Evolutionary conservation across 2,888 invertebrate genomes (phyloP).

Genomic region (Geophilus truncorum): DNA sequence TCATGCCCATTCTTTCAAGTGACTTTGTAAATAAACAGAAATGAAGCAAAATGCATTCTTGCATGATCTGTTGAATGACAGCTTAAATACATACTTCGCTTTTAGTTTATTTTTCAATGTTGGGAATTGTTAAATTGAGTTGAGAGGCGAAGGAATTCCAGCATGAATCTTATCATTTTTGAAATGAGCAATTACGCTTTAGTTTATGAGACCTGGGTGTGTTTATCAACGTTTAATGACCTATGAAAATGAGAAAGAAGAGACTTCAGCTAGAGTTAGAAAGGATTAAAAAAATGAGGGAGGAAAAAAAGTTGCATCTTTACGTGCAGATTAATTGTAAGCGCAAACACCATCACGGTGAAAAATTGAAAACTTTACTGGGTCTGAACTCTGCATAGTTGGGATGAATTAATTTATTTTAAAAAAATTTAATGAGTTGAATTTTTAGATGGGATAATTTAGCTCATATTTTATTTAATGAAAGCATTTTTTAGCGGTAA

Average conservation of each 20-base stretch:
- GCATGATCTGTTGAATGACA: slow-evolving; percentile 5
- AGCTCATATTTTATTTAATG: not conserved
- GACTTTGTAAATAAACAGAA: not conserved
- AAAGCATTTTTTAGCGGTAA: not conserved
- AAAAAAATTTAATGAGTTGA: not conserved
- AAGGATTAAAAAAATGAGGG: not conserved
- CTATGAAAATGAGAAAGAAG: not conserved
- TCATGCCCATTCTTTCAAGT: not conserved
- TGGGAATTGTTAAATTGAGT: not conserved
- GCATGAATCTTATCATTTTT: slow-evolving; percentile 15
- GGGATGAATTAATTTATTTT: not conserved
- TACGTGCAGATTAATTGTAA: not conserved
- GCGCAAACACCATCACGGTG: not conserved
- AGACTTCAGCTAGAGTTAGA: not conserved
- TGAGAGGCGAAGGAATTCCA: not conserved
- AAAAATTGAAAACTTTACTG: not conserved
- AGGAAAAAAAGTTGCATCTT: not conserved
- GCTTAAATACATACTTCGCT: not conserved
- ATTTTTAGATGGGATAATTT: not conserved
- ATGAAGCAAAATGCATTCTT: not conserved
- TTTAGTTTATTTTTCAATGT: not conserved
- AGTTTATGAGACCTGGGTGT: not conserved
- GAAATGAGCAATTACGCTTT: slow-evolving; percentile 11
- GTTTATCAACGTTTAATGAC: slow-evolving; percentile 24
- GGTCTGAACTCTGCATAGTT: not conserved